Percentiles rank a stretch among this genome's conserved stretches.
These are phyloP conservation scores for Aythya baeri DNA, from an alignment of 2,113 vertebrate genomes.

Conservation along the genomic window DNA sequence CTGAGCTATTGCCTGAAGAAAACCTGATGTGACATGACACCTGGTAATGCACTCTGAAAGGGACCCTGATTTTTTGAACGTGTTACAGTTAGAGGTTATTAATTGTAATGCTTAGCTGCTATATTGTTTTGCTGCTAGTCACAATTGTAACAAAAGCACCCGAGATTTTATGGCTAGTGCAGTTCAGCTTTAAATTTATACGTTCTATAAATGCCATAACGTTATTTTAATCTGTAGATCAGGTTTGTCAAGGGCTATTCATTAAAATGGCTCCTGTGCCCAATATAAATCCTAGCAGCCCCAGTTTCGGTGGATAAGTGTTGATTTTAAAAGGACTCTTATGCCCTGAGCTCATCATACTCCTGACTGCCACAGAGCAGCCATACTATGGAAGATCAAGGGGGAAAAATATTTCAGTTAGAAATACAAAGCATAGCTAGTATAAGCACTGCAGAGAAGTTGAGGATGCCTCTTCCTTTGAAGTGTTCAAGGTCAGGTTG, in stretches of 20 bases:
- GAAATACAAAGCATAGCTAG: neutral
- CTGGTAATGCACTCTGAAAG: constrained; percentile 46
- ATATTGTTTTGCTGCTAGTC: constrained; percentile 60
- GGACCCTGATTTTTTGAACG: constrained; percentile 11
- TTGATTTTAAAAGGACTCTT: constrained; percentile 62
- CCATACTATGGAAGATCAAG: constrained; percentile 17
- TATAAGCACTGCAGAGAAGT: neutral
- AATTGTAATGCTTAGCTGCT: constrained; percentile 50
- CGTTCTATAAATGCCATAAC: constrained; percentile 70
- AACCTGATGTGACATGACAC: constrained; percentile 64
- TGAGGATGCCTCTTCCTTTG: neutral
- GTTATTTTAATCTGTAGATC: constrained; percentile 78
- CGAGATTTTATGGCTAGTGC: constrained; percentile 31
- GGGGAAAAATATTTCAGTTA: constrained; percentile 38
- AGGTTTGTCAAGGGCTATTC: constrained; percentile 64
- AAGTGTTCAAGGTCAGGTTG: neutral
- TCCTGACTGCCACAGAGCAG: constrained; percentile 50
- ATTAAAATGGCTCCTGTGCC: constrained; percentile 59
- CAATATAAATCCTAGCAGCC: constrained; percentile 70
- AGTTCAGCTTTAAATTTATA: constrained; percentile 70
- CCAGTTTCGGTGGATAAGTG: constrained; percentile 45
- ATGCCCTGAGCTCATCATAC: constrained; percentile 61
- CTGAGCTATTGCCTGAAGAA: constrained; percentile 50
- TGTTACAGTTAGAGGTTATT: constrained; percentile 53
- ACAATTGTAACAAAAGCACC: constrained; percentile 50